Percentiles rank a stretch among this genome's conserved stretches.
Conservation (phyloP, 1,140 invertebrate species). For the Pseudomyrmex sp. region DNA sequence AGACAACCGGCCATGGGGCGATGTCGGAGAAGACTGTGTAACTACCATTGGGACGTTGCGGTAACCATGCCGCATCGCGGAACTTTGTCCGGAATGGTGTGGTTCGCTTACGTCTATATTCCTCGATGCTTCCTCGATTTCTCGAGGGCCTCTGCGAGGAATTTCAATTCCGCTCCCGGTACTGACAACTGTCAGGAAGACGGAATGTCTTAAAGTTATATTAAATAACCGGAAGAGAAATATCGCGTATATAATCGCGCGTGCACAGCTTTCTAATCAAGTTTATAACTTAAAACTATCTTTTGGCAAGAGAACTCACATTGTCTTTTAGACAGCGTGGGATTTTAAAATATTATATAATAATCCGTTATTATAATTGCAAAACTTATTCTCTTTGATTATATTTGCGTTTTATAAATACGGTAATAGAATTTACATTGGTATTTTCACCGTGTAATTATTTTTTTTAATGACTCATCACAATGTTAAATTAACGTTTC, state of each 20-base stretch:
- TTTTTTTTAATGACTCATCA: neutral
- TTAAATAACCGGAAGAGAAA: neutral
- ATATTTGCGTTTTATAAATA: too few species aligned
- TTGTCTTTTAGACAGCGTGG: too few species aligned
- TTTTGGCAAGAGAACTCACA: too few species aligned
- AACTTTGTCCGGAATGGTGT: constrained; percentile 41
- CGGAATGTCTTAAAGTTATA: neutral
- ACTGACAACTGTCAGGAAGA: neutral
- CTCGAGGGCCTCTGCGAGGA: constrained; percentile 22
- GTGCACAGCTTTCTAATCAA: too few species aligned
- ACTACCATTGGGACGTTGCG: constrained; percentile 11
- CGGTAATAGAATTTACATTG: too few species aligned
- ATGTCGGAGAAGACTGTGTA: too few species aligned
- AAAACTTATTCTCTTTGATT: too few species aligned
- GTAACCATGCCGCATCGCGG: neutral
- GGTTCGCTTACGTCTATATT: neutral
- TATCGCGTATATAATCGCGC: too few species aligned
- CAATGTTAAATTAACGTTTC: neutral
- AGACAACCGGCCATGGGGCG: neutral
- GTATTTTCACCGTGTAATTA: neutral
- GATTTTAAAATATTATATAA: too few species aligned
- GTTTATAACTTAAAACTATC: too few species aligned
- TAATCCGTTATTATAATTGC: too few species aligned
- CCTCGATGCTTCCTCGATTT: constrained; percentile 10
- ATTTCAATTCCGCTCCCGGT: constrained; percentile 38